phyloP scores from a whole-genome alignment of 2,888 invertebrate genomes.

The Brenthis hecate region DNA sequence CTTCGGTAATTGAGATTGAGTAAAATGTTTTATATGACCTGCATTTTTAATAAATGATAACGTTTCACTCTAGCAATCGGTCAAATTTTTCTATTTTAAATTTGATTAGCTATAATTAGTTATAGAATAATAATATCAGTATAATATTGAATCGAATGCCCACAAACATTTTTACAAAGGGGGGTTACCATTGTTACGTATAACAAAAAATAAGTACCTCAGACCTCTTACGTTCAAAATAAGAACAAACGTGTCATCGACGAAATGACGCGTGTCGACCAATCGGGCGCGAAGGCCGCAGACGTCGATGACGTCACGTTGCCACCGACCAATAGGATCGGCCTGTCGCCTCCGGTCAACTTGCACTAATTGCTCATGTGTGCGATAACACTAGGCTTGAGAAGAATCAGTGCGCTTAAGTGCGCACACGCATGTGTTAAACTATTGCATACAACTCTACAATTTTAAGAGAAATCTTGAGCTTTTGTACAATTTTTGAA shows the following conservation, averaged over 20 bases:
- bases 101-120: conserved; percentile 15
- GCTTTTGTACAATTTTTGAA: conserved; percentile 7
- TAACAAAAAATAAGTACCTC: conserved; percentile 72
- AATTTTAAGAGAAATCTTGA: conserved; percentile 17
- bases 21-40: conserved; percentile 57
- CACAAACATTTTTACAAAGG: conserved; percentile 39
- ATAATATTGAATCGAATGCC: conserved; percentile 20
- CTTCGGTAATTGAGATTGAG: conserved; percentile 63
- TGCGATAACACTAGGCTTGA: conserved; percentile 76
- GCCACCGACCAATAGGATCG: conserved; percentile 70
- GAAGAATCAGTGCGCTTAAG: conserved; percentile 74
- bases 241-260: conserved; percentile 82
- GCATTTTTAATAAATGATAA: conserved; percentile 56
- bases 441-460: conserved; percentile 26
- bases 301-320: conserved; percentile 76
- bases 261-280: conserved; percentile 82
- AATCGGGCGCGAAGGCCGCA: conserved; percentile 80
- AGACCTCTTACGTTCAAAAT: conserved; percentile 76
- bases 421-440: conserved; percentile 53
- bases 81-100: background rate
- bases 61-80: background rate
- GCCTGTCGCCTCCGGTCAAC: conserved; percentile 80
- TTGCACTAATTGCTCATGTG: conserved; percentile 82
- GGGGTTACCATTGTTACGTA: conserved; percentile 66
- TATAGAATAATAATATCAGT: conserved; percentile 20